These are phyloP conservation scores for Andrena chrysosceles DNA, from an alignment of 2,888 invertebrate species.

Conservation along the genomic window DNA sequence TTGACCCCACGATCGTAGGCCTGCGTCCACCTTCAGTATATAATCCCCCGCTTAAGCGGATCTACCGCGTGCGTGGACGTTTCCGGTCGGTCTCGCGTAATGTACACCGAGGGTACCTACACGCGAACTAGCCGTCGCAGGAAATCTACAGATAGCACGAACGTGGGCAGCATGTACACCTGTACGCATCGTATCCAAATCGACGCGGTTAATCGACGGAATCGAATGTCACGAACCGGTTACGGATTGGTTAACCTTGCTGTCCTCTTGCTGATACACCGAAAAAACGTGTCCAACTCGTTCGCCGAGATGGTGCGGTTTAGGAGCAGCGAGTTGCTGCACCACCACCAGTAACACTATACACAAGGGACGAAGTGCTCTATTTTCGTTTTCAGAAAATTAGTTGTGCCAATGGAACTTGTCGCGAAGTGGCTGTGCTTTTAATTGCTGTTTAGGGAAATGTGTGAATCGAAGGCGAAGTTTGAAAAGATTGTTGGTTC, in stretches of 20 bases:
- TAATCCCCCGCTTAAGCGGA: conserved; percentile 62
- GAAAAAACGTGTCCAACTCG: conserved; percentile 52
- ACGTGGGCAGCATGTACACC: background rate
- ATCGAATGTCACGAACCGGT: conserved; percentile 68
- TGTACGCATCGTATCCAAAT: conserved; percentile 44
- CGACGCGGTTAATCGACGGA: conserved; percentile 56
- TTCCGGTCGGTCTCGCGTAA: conserved; percentile 54
- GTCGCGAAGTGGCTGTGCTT: background rate
- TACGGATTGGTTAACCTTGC: conserved; percentile 61
- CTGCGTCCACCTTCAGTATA: conserved; percentile 49
- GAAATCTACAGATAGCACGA: conserved; percentile 1
- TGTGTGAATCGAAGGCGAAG: no score
- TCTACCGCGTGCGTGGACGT: conserved; percentile 42
- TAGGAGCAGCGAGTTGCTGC: conserved; percentile 22
- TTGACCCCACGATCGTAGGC: conserved; percentile 52
- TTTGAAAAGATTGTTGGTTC: no score
- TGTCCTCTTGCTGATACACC: conserved; percentile 13
- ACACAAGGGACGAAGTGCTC: conserved; percentile 1
- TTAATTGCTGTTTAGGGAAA: no score
- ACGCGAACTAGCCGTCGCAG: conserved; percentile 10
- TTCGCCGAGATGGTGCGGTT: conserved; percentile 53
- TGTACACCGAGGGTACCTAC: conserved; percentile 21
- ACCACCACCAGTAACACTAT: conserved; percentile 23
- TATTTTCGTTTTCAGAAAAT: conserved; percentile 6
- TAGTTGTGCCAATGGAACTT: conserved; percentile 13